A percentile compares a stretch with the other conserved stretches of the same genome.
Conservation (phyloP, 2,888 invertebrate genomes). For the Harpalus rubripes region DNA sequence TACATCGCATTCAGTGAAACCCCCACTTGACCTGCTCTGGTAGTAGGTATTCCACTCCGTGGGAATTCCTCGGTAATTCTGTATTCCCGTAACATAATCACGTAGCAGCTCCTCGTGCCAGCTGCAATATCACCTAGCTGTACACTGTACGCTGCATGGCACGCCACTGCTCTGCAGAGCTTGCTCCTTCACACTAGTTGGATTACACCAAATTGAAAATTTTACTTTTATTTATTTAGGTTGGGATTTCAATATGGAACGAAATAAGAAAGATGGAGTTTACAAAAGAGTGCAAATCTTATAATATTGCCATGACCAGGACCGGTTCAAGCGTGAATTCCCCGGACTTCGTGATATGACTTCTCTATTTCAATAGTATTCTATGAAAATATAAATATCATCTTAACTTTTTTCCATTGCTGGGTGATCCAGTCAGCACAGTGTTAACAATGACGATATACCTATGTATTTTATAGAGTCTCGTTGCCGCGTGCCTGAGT, state of each 20-base stretch:
- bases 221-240: slow-evolving; percentile 35
- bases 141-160: neutral
- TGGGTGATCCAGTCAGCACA: too few relatives aligned
- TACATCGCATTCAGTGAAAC: too few relatives aligned
- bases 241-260: slow-evolving; percentile 7
- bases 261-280: neutral
- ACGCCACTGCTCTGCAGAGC: slow-evolving; percentile 3
- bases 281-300: neutral
- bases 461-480: too few relatives aligned
- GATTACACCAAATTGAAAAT: slow-evolving; percentile 32
- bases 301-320: neutral
- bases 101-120: slow-evolving; percentile 15
- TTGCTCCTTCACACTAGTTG: neutral
- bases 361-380: too few relatives aligned
- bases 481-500: too few relatives aligned
- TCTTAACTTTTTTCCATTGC: too few relatives aligned
- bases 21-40: too few relatives aligned
- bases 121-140: slow-evolving; percentile 22
- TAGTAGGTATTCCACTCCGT: slow-evolving; percentile 13
- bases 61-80: slow-evolving; percentile 20
- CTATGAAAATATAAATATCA: too few relatives aligned
- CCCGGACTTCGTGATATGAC: too few relatives aligned
- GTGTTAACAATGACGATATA: too few relatives aligned
- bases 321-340: neutral
- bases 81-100: slow-evolving; percentile 13